Percentiles rank a stretch among this genome's conserved stretches.
phyloP scores from a whole-genome alignment of 2,888 invertebrate species.

The Thyatira batis region DNA sequence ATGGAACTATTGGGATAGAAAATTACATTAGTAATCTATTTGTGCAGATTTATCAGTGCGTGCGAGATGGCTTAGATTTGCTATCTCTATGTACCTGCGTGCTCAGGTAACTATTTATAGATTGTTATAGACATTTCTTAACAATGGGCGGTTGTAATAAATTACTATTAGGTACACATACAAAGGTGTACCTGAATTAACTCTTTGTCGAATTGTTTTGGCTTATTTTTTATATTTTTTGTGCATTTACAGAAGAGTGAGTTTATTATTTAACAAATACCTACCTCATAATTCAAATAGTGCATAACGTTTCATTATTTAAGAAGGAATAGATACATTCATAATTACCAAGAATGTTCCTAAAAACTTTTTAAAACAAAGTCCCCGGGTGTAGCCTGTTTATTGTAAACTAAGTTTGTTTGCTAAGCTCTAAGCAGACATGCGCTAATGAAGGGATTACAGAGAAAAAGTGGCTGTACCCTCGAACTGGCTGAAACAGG shows the following conservation, averaged over 20 bases:
- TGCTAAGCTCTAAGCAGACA: slow-evolving; percentile 54
- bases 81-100: neutral
- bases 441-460: slow-evolving; percentile 73
- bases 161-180: too few species aligned
- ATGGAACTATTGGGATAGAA: neutral
- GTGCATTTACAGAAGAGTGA: too few species aligned
- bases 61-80: neutral
- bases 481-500: slow-evolving; percentile 57
- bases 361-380: neutral
- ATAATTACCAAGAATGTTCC: too few species aligned
- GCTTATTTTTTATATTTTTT: too few species aligned
- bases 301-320: too few species aligned
- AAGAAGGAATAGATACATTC: too few species aligned
- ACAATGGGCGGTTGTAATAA: neutral
- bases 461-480: slow-evolving; percentile 68
- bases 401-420: slow-evolving; percentile 33
- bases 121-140: neutral
- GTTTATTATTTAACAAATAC: too few species aligned
- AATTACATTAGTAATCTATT: neutral
- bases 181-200: too few species aligned
- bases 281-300: too few species aligned
- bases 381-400: neutral
- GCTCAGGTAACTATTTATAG: neutral
- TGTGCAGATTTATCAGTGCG: neutral
- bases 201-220: too few species aligned